Conservation (phyloP, 2,113 vertebrate genomes). For the Malurus elegans region DNA sequence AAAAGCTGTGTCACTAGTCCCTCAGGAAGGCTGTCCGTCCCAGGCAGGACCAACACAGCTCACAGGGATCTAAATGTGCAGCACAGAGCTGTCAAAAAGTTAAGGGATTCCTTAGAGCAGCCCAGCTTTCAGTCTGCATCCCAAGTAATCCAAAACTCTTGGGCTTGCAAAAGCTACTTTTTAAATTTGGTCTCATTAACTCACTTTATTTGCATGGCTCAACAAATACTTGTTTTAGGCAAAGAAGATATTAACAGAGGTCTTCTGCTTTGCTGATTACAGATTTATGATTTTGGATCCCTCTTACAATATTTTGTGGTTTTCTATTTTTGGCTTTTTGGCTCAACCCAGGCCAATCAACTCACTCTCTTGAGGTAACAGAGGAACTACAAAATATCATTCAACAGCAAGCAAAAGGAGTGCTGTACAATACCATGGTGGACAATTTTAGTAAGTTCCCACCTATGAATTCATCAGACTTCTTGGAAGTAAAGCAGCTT, state of each 20-base stretch:
- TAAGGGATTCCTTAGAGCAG: neutral
- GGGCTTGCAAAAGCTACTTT: neutral
- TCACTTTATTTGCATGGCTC: neutral
- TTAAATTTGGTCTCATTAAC: neutral
- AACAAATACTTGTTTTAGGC: neutral
- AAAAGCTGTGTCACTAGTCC: neutral
- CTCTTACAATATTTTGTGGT: constrained; percentile 19
- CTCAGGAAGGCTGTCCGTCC: neutral
- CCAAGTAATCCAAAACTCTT: neutral
- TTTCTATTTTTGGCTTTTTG: constrained; percentile 25
- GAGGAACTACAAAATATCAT: neutral
- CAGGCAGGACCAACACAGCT: neutral
- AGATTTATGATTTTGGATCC: constrained; percentile 31
- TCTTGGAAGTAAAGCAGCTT: constrained; percentile 26
- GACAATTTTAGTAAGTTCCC: neutral
- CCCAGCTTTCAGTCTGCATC: neutral
- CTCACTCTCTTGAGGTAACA: neutral
- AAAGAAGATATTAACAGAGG: constrained; percentile 7
- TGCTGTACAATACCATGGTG: neutral
- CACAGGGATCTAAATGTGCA: neutral
- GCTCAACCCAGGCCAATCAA: neutral
- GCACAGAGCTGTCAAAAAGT: neutral
- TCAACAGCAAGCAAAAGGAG: neutral
- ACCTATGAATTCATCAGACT: neutral
- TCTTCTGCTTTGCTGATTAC: constrained; percentile 10